These are phyloP conservation scores for Triplophysa siluroides DNA, from an alignment of 2,113 vertebrate species.

Conservation along the genomic window DNA sequence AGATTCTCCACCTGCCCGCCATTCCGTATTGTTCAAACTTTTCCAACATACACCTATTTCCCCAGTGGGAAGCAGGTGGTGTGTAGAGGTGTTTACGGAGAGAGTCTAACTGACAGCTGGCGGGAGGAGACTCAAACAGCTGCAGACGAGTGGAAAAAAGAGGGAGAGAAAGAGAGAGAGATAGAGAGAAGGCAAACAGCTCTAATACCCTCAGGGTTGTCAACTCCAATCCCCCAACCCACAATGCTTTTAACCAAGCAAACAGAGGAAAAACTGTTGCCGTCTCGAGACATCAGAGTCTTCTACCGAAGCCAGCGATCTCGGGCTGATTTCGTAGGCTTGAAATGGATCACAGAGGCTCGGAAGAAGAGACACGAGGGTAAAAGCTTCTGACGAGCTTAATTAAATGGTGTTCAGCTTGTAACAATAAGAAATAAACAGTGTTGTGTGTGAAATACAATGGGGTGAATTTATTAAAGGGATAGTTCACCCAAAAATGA, in stretches of 20 bases:
- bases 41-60: constrained; percentile 72
- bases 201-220: constrained; percentile 75
- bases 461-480: no score
- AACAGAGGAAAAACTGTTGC: constrained; percentile 75
- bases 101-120: constrained; percentile 80
- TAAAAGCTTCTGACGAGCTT: not conserved
- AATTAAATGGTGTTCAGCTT: not conserved
- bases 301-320: constrained; percentile 51
- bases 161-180: constrained; percentile 8
- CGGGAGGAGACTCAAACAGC: constrained; percentile 78
- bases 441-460: no score
- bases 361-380: not conserved
- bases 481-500: no score
- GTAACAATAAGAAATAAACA: not conserved
- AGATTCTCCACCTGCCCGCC: constrained; percentile 31
- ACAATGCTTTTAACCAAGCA: constrained; percentile 71
- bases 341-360: constrained; percentile 3
- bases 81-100: constrained; percentile 75
- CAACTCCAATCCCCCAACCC: constrained; percentile 69
- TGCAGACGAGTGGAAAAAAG: constrained; percentile 74
- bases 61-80: constrained; percentile 80
- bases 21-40: constrained; percentile 49
- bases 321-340: constrained; percentile 36
- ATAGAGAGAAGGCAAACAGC: constrained; percentile 65
- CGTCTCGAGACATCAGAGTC: constrained; percentile 63